These are phyloP conservation scores for Calonectris borealis DNA, from an alignment of 2,113 vertebrate species.

Conservation along the genomic window DNA sequence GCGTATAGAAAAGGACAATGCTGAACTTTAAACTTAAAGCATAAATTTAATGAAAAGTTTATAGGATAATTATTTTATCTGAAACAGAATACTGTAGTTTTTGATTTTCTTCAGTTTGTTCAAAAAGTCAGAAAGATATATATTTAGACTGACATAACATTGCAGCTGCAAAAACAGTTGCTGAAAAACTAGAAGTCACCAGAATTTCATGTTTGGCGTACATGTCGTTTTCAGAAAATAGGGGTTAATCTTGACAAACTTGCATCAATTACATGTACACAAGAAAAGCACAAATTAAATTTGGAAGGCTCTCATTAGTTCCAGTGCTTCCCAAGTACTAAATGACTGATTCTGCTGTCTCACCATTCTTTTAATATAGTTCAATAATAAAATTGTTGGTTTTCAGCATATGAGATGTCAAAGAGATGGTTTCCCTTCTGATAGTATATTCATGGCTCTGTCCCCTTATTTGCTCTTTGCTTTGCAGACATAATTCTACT, in stretches of 20 bases:
- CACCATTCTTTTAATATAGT: neutral
- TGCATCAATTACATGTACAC: neutral
- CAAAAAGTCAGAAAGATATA: neutral
- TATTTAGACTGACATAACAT: neutral
- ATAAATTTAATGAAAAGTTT: neutral
- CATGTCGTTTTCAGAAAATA: neutral
- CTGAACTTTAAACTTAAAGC: neutral
- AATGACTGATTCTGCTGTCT: neutral
- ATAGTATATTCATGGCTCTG: neutral
- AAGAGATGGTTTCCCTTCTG: neutral
- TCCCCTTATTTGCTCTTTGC: neutral
- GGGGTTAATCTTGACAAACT: neutral
- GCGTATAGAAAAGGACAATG: neutral
- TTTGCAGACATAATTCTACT: neutral
- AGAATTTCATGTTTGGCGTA: neutral
- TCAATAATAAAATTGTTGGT: neutral
- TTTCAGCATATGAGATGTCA: neutral
- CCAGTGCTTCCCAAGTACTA: neutral
- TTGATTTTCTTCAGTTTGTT: neutral
- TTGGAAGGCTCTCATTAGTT: neutral
- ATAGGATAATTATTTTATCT: neutral
- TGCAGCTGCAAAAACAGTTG: neutral
- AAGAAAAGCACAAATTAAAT: neutral
- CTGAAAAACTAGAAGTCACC: neutral
- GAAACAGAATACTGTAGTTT: neutral